These are phyloP conservation scores for Ophraella communa DNA, from an alignment of 2,888 invertebrate genomes.

Conservation along the genomic window DNA sequence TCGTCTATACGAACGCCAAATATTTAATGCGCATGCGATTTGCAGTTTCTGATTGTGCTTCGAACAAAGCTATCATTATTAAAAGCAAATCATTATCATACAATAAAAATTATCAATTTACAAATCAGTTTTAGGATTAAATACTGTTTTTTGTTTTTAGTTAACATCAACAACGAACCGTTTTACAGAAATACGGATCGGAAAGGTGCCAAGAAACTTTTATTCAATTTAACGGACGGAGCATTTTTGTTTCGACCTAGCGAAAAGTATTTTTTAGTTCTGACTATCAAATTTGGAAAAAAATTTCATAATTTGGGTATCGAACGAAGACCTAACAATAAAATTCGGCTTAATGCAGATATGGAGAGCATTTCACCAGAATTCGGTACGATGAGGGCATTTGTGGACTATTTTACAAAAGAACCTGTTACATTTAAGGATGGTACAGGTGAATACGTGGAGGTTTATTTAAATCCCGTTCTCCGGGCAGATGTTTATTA, in stretches of 20 bases:
- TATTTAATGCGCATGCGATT: too few relatives aligned
- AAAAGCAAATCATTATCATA: too few relatives aligned
- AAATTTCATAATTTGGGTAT: constrained; percentile 44
- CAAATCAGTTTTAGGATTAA: neutral
- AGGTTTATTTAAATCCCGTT: constrained; percentile 37
- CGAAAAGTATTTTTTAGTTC: constrained; percentile 37
- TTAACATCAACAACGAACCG: constrained; percentile 41
- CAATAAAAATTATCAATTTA: too few relatives aligned
- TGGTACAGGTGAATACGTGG: constrained; percentile 15
- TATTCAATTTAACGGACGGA: constrained; percentile 39
- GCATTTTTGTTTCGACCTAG: constrained; percentile 46
- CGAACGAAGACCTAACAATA: constrained; percentile 32
- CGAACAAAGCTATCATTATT: too few relatives aligned
- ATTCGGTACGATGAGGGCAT: constrained; percentile 38
- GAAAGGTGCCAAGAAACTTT: constrained; percentile 42
- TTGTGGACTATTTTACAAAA: constrained; percentile 40
- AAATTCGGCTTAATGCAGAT: constrained; percentile 36
- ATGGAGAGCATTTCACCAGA: constrained; percentile 33
- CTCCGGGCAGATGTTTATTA: constrained; percentile 34
- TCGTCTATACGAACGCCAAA: too few relatives aligned
- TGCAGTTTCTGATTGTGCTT: too few relatives aligned
- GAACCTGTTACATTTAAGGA: constrained; percentile 36
- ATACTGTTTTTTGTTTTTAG: constrained; percentile 32
- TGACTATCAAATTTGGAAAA: constrained; percentile 38
- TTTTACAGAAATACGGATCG: constrained; percentile 45